Evolutionary conservation across 2,888 invertebrate genomes (phyloP).

Genomic region (Gryllus longicercus): DNA sequence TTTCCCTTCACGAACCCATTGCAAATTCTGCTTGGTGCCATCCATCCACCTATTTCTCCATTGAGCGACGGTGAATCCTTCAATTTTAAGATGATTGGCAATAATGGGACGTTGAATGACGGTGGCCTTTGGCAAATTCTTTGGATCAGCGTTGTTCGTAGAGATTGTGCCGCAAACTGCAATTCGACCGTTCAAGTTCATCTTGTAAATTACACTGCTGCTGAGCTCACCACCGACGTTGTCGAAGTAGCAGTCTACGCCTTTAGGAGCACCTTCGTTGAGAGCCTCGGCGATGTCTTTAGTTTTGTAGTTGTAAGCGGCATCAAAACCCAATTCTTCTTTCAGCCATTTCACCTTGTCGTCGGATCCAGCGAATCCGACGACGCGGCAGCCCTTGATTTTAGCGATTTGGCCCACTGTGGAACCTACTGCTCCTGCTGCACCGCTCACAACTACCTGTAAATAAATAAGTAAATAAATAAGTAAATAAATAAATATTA

Average conservation of each 20-base stretch:
- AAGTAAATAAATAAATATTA: not conserved
- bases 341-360: constrained; percentile 67
- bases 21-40: not conserved
- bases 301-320: constrained; percentile 71
- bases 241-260: constrained; percentile 73
- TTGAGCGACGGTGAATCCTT: not conserved
- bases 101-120: not conserved
- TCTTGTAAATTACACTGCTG: constrained; percentile 56
- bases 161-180: constrained; percentile 65
- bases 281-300: constrained; percentile 54
- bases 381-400: constrained; percentile 63
- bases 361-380: constrained; percentile 68
- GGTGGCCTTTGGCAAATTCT: not conserved
- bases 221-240: constrained; percentile 70
- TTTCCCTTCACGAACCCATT: not conserved
- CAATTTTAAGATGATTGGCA: not conserved
- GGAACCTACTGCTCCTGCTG: constrained; percentile 51
- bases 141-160: constrained; percentile 52
- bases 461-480: no score
- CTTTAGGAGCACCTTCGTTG: constrained; percentile 63
- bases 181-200: constrained; percentile 61
- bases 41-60: not conserved
- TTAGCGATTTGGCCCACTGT: constrained; percentile 50
- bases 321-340: constrained; percentile 64
- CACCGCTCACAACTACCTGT: constrained; percentile 44